Evolutionary conservation across 2,113 vertebrate species (phyloP), one percentile per base, ranked within the genome.

Genomic region (Syrrhaptes paradoxus): DNA sequence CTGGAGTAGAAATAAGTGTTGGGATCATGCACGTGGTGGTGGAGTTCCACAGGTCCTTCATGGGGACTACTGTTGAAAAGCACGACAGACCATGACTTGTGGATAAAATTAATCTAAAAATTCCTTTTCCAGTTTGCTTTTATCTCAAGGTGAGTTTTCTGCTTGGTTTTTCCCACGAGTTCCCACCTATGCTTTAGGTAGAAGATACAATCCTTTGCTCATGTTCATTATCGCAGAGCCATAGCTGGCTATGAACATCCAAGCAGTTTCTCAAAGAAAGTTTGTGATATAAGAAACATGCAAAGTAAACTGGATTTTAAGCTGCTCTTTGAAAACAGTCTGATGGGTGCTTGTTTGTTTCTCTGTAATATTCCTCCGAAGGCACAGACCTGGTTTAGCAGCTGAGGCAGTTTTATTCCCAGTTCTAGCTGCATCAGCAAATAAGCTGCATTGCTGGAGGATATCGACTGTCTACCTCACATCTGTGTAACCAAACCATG

Each of bases 31-130:
- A 68, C 32, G 9, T 17, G 7, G 6, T 61, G 26, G 7, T 34
- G 22, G 15, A 8, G 2, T 28, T 13, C n/a, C 32, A n/a, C 36
- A 57, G 24, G 5, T 75, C 6, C 32, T 67, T 14, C 11, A 4
- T 19, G n/a, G 15, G 25, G 4, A 6, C 20, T 75, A 11, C 7
- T 18, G 28, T 12, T 67, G 17, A 75, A 75, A 4, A 93, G 8
- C 34, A 61, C 0, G 0, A 46, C 29, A 52, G 18, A 41, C 17
- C 21, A 26, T 41, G 20, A 55, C 0, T 1, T 6, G 6, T 10
- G 17, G 18, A 46, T 7, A 72, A 86, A 65, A 46, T 63, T 55
- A 65, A 36, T 41, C 10, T 32, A 34, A 72, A 84, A 58, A 76
- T 26, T 29, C 10, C 6, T 29, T 95, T 76, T 72, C 0, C 16